Conservation (phyloP, 2,113 vertebrate species). For the Podilymbus podiceps region DNA sequence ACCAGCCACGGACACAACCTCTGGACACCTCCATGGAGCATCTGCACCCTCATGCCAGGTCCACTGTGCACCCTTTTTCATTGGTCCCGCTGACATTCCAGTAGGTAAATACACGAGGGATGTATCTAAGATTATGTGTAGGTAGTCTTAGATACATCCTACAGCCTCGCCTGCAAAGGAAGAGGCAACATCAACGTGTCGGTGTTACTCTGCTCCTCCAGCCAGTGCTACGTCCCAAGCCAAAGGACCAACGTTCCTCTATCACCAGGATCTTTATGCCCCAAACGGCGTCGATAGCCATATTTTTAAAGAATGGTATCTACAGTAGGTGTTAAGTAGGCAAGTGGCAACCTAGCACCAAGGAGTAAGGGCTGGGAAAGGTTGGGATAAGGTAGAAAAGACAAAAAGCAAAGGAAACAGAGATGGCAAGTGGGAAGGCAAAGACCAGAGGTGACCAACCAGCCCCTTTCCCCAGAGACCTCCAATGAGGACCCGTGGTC, state of each 20-base stretch:
- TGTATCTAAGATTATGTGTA: rapidly evolving
- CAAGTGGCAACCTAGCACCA: background rate
- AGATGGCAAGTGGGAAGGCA: background rate
- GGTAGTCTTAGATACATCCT: too few species aligned
- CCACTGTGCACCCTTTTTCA: background rate
- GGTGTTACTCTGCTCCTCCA: background rate
- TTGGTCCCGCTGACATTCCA: background rate
- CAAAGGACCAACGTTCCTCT: background rate
- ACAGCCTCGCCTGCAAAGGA: background rate
- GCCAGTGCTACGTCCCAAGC: background rate
- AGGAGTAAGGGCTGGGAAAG: background rate
- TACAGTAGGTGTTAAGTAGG: background rate
- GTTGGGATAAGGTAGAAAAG: background rate
- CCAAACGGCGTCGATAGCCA: rapidly evolving
- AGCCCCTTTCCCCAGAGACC: background rate
- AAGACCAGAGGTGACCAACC: background rate
- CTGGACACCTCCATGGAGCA: background rate
- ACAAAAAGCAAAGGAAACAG: background rate
- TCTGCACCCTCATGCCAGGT: background rate
- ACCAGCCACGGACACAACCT: background rate
- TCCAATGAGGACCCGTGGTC: rapidly evolving
- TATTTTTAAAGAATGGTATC: background rate
- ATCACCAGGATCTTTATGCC: background rate
- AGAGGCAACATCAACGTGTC: rapidly evolving
- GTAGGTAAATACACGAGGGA: background rate